phyloP scores from a whole-genome alignment of 2,113 vertebrate species.

The Sylvietta virens region DNA sequence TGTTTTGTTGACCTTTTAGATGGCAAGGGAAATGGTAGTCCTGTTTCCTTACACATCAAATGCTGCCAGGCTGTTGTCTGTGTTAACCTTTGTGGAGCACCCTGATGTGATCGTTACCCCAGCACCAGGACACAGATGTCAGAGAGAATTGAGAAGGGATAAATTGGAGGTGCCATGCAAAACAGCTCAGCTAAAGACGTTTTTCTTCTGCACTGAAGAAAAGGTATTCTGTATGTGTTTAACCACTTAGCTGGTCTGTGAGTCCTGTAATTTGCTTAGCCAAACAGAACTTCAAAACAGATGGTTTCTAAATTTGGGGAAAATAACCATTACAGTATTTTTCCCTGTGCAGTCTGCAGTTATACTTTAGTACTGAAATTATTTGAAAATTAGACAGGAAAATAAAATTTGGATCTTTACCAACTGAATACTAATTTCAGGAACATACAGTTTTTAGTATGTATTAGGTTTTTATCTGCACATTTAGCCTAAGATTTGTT shows the following conservation, averaged over 20 bases:
- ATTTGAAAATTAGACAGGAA: conserved; percentile 42
- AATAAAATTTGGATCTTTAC: conserved; percentile 21
- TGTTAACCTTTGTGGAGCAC: conserved; percentile 35
- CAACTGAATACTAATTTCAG: conserved; percentile 13
- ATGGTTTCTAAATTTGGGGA: conserved; percentile 52
- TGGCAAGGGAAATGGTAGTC: neutral
- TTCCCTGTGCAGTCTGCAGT: conserved; percentile 5
- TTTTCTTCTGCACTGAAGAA: neutral
- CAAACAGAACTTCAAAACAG: conserved; percentile 54
- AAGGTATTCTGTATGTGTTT: neutral
- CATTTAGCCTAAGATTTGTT: conserved; percentile 31
- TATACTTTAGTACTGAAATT: conserved; percentile 15
- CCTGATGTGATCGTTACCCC: neutral
- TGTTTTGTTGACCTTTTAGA: conserved; percentile 29
- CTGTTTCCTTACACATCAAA: neutral
- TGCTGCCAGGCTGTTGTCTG: neutral
- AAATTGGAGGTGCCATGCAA: neutral
- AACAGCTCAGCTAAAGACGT: neutral
- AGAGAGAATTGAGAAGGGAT: neutral
- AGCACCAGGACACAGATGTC: neutral
- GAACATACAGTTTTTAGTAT: neutral
- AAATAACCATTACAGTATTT: conserved; percentile 37
- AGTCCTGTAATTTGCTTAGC: conserved; percentile 31
- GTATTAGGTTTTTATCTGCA: neutral
- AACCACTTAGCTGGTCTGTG: neutral